A percentile compares a stretch with the other conserved stretches of the same genome.
Evolutionary conservation across 2,113 vertebrate species (phyloP).

Genomic region (Cichladusa arquata): DNA sequence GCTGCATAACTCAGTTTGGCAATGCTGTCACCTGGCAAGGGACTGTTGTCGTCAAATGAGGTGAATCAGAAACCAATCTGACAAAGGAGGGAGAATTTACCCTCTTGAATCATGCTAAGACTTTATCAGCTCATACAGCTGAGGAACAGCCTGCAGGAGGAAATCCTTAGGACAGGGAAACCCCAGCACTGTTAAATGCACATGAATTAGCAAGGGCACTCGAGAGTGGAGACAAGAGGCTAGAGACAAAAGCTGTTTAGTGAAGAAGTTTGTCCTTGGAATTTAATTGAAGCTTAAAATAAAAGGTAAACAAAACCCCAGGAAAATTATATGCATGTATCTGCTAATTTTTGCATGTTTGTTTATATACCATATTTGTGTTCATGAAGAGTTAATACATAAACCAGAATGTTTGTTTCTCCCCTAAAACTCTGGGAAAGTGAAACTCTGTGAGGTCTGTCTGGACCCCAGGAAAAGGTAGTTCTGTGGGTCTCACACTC

Average conservation of each 20-base stretch:
- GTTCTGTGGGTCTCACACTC: not conserved
- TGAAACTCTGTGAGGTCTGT: not conserved
- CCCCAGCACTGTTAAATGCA: not conserved
- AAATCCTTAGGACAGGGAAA: not conserved
- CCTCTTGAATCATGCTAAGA: not conserved
- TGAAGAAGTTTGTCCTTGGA: not conserved
- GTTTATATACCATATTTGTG: not conserved
- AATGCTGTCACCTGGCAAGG: not conserved
- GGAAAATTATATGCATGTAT: not conserved
- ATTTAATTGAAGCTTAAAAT: not conserved
- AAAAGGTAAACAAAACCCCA: not conserved
- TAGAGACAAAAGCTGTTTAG: not conserved
- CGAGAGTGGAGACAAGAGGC: not conserved
- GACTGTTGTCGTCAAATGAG: not conserved
- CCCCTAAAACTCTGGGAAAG: not conserved
- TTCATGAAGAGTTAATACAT: not conserved
- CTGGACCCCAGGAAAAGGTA: not conserved
- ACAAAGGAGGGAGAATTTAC: not conserved
- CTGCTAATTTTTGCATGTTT: not conserved
- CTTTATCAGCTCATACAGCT: not conserved
- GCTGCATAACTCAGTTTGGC: not conserved
- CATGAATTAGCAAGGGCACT: not conserved
- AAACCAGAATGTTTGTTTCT: not conserved
- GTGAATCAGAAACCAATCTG: not conserved
- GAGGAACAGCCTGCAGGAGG: not conserved